phyloP scores from a whole-genome alignment of 2,113 vertebrate genomes.

The Chaenogobius annularis region DNA sequence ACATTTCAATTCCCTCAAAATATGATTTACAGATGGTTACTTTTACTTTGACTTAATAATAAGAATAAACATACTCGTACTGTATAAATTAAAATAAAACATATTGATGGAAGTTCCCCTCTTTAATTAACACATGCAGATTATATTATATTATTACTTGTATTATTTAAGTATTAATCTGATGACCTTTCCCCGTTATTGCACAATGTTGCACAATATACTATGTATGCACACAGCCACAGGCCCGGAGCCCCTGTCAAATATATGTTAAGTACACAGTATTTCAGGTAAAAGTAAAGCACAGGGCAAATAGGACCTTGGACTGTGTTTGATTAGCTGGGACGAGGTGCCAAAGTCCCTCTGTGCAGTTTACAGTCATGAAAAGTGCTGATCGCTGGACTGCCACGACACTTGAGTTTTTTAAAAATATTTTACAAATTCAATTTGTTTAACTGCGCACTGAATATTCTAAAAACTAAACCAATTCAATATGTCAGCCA shows the following conservation, averaged over 20 bases:
- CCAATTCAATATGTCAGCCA: background rate
- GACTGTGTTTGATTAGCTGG: slow-evolving; percentile 67
- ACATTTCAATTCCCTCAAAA: background rate
- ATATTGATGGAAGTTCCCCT: too few relatives aligned
- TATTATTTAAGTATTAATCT: background rate
- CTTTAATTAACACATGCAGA: slow-evolving; percentile 1
- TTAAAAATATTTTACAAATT: background rate
- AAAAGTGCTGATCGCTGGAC: slow-evolving; percentile 46
- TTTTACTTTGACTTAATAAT: background rate
- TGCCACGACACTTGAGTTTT: slow-evolving; percentile 6
- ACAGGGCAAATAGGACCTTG: slow-evolving; percentile 69
- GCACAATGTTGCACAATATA: slow-evolving; percentile 7
- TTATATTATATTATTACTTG: background rate
- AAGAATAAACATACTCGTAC: too few relatives aligned
- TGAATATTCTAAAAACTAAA: background rate
- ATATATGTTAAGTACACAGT: slow-evolving; percentile 53
- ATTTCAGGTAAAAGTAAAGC: slow-evolving; percentile 51
- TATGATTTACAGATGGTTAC: background rate
- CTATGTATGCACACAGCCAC: background rate
- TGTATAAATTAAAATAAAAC: background rate
- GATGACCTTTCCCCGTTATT: background rate
- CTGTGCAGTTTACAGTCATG: slow-evolving; percentile 21
- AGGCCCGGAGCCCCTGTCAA: background rate
- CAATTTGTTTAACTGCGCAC: background rate
- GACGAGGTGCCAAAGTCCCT: slow-evolving; percentile 68